These are phyloP conservation scores for Eupeodes corollae DNA, from an alignment of 1,140 invertebrate genomes.

Conservation along the genomic window DNA sequence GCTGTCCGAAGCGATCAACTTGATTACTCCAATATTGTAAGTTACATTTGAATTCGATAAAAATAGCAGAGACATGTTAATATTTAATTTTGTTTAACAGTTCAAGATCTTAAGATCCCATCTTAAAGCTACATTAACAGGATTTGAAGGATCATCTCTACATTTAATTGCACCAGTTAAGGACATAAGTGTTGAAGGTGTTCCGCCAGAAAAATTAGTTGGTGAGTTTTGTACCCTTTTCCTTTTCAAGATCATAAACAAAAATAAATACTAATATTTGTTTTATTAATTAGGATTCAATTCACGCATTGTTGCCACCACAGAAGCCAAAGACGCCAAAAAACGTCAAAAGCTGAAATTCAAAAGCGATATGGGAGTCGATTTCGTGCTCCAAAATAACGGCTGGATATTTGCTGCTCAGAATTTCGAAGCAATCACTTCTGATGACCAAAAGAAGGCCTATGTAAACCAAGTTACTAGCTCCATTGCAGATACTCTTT, in stretches of 20 bases:
- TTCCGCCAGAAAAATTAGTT: constrained; percentile 23
- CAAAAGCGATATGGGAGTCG: constrained; percentile 44
- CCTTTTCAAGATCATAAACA: constrained; percentile 19
- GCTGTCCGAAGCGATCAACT: constrained; percentile 35
- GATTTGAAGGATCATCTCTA: constrained; percentile 22
- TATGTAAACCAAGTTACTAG: constrained; percentile 17
- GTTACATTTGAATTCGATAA: neutral
- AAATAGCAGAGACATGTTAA: neutral
- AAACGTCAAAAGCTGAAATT: constrained; percentile 43
- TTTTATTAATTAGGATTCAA: constrained; percentile 27
- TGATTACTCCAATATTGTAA: constrained; percentile 30
- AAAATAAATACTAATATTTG: neutral
- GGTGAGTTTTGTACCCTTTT: constrained; percentile 28
- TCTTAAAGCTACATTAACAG: constrained; percentile 17
- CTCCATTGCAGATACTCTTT: constrained; percentile 28
- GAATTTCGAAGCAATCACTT: constrained; percentile 26
- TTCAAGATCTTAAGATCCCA: constrained; percentile 22
- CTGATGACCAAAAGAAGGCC: constrained; percentile 23
- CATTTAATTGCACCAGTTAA: constrained; percentile 30
- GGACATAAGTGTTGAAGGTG: constrained; percentile 23
- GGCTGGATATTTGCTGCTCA: constrained; percentile 32
- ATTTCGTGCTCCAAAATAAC: constrained; percentile 27
- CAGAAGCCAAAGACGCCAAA: constrained; percentile 47
- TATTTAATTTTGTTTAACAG: constrained; percentile 9
- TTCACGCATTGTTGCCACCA: constrained; percentile 40